Evolutionary conservation across 2,113 vertebrate genomes (phyloP).

Genomic region (Glaucomys volans): DNA sequence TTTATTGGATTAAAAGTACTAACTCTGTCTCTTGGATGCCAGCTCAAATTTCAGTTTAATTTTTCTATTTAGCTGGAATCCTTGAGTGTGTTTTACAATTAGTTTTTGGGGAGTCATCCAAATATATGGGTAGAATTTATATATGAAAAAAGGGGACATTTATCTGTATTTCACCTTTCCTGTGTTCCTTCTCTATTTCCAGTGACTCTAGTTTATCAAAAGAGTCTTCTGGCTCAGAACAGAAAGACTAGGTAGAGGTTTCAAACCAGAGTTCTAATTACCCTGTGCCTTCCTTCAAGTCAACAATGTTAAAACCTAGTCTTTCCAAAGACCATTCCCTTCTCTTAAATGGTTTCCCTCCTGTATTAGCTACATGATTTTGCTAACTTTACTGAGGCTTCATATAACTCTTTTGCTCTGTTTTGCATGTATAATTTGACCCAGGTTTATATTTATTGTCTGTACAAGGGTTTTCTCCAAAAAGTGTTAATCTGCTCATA

Average conservation of each 20-base stretch:
- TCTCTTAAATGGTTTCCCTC: background rate
- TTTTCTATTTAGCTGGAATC: background rate
- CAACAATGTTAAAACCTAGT: background rate
- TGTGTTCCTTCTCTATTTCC: background rate
- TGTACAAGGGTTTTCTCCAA: background rate
- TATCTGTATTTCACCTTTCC: background rate
- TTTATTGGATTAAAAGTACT: background rate
- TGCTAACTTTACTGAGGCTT: background rate
- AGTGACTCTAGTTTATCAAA: background rate
- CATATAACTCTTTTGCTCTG: background rate
- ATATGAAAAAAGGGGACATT: background rate
- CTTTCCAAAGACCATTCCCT: background rate
- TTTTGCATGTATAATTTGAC: background rate
- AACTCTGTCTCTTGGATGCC: background rate
- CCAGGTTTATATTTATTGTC: background rate
- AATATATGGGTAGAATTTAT: background rate
- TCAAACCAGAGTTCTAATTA: background rate
- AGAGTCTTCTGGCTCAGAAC: background rate
- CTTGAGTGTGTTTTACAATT: background rate
- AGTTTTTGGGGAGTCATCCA: background rate
- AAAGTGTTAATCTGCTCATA: background rate
- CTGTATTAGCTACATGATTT: background rate
- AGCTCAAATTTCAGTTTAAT: background rate
- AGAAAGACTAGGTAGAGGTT: background rate
- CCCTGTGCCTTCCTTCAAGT: background rate